A percentile compares a stretch with the other conserved stretches of the same genome.
Evolutionary conservation across 1,140 invertebrate genomes (phyloP).

Genomic region (Hyposmocoma kahamanoa): DNA sequence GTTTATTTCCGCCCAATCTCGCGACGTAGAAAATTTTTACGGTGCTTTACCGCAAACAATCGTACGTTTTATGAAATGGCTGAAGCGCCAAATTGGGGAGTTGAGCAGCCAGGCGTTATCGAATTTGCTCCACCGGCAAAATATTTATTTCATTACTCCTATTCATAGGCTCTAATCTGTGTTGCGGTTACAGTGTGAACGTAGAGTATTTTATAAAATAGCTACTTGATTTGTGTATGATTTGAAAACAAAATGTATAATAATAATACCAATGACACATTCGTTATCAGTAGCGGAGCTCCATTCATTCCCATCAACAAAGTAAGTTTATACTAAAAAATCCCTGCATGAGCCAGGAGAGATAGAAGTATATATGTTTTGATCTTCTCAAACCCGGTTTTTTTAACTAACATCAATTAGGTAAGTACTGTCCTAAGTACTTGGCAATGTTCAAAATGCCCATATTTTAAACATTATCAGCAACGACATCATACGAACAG

Average conservation of each 20-base stretch:
- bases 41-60: constrained; percentile 59
- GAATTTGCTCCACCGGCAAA: constrained; percentile 65
- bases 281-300: not conserved
- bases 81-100: constrained; percentile 52
- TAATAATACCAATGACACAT: not conserved
- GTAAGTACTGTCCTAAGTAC: not conserved
- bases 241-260: not conserved
- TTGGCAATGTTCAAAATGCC: not conserved
- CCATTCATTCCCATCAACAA: no score
- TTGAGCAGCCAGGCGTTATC: constrained; percentile 53
- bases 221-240: not conserved
- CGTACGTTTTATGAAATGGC: constrained; percentile 58
- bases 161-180: constrained; percentile 67
- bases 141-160: constrained; percentile 73
- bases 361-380: not conserved
- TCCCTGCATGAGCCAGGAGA: no score
- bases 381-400: not conserved
- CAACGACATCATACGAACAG: constrained; percentile 51
- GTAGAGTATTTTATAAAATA: not conserved
- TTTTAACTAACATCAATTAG: not conserved
- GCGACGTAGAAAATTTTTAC: constrained; percentile 42
- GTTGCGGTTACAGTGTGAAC: constrained; percentile 30
- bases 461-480: constrained; percentile 17
- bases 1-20: constrained; percentile 50
- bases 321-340: no score